Percentiles rank a stretch among this genome's conserved stretches.
phyloP scores from a whole-genome alignment of 2,113 vertebrate species.

The Hyaena hyaena region DNA sequence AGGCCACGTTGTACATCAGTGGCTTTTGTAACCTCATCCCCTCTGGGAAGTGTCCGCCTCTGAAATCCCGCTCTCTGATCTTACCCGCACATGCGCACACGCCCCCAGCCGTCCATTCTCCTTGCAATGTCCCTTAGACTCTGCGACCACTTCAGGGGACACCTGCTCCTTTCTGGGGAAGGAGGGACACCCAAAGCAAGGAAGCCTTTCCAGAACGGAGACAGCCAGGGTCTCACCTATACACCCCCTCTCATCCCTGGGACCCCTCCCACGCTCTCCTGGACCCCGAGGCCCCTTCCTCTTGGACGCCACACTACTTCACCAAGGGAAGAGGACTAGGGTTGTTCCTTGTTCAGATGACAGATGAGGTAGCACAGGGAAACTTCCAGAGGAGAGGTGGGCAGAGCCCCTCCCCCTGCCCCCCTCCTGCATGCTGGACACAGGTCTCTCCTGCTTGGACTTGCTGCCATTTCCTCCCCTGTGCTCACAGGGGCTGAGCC shows the following conservation, averaged over 20 bases:
- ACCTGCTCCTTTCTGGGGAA: no score
- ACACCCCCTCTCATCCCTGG: no score
- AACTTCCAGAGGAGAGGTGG: background rate
- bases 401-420: no score
- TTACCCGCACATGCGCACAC: no score
- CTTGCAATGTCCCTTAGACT: background rate
- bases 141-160: background rate
- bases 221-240: background rate
- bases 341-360: background rate
- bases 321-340: background rate
- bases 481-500: background rate
- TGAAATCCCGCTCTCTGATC: background rate
- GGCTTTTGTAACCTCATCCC: background rate
- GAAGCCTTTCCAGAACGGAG: background rate
- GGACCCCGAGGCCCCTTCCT: accelerated
- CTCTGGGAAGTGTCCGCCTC: background rate
- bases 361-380: background rate
- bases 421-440: background rate
- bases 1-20: background rate
- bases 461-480: background rate
- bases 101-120: background rate
- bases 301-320: background rate
- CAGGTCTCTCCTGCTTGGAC: background rate
- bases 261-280: accelerated
- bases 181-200: background rate